Conservation (phyloP, 2,113 vertebrate species). For the Semicossyphus pulcher region DNA sequence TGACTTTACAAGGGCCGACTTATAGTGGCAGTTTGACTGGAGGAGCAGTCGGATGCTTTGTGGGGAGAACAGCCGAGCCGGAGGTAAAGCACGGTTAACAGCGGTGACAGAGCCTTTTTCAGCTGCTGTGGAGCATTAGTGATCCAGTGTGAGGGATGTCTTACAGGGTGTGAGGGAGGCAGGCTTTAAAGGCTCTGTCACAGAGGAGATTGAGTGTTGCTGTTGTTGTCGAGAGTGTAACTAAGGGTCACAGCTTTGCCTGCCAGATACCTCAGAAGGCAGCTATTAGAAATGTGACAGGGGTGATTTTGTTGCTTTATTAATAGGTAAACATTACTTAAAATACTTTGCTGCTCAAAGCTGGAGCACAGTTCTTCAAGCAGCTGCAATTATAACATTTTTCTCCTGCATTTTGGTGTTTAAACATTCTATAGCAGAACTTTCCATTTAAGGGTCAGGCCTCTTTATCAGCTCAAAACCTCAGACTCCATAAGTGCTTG, state of each 20-base stretch:
- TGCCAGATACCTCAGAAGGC: not conserved
- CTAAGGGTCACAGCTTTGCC: not conserved
- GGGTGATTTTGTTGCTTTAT: not conserved
- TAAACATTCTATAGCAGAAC: too few relatives aligned
- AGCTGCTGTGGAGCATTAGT: constrained; percentile 37
- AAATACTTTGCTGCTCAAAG: too few relatives aligned
- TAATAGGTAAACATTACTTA: too few relatives aligned
- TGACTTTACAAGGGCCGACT: constrained; percentile 15
- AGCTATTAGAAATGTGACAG: not conserved
- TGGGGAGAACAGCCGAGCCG: not conserved
- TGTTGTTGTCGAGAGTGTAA: not conserved
- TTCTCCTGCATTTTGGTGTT: too few relatives aligned
- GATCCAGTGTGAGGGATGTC: constrained; percentile 23
- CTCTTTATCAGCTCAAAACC: too few relatives aligned
- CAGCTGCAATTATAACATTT: too few relatives aligned
- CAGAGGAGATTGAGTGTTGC: constrained; percentile 13
- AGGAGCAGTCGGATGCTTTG: constrained; percentile 22
- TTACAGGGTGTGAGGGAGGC: constrained; percentile 31
- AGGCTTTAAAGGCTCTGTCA: constrained; percentile 27
- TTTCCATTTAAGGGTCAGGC: too few relatives aligned
- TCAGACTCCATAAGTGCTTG: too few relatives aligned
- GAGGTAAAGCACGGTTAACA: constrained; percentile 53
- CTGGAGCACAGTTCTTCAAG: too few relatives aligned
- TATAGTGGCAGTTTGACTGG: constrained; percentile 35
- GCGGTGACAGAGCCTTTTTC: constrained; percentile 29